These are phyloP conservation scores for Cheumatopsyche charites DNA, from an alignment of 1,140 invertebrate species.

Conservation along the genomic window DNA sequence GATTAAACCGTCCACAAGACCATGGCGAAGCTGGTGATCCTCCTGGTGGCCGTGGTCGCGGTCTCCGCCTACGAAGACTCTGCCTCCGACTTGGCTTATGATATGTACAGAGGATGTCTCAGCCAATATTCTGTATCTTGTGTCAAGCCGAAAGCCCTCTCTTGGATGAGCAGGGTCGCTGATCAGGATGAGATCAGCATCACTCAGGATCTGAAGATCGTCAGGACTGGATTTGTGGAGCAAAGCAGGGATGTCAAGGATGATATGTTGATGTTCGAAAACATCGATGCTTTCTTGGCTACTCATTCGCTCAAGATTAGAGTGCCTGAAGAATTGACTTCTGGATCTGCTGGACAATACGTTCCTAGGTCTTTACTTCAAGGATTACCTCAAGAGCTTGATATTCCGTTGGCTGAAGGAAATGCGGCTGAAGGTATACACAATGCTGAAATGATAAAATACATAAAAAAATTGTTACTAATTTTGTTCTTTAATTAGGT, in stretches of 20 bases:
- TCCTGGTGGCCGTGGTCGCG: conserved; percentile 22
- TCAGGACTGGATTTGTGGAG: conserved; percentile 63
- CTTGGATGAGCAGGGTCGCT: conserved; percentile 71
- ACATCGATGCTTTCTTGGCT: conserved; percentile 68
- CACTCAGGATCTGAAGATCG: conserved; percentile 73
- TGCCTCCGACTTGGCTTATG: conserved; percentile 64
- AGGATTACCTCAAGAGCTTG: conserved; percentile 69
- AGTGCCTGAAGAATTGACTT: conserved; percentile 66
- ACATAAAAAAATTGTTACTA: conserved; percentile 5
- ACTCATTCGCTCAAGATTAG: conserved; percentile 69
- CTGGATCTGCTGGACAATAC: conserved; percentile 62
- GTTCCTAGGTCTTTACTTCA: conserved; percentile 72
- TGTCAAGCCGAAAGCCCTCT: conserved; percentile 75
- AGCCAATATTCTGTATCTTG: conserved; percentile 70
- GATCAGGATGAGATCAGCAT: conserved; percentile 72
- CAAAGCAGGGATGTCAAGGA: conserved; percentile 56
- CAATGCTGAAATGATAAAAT: background rate
- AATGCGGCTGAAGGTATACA: conserved; percentile 64
- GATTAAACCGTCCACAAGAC: conserved; percentile 14
- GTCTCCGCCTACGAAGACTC: conserved; percentile 51
- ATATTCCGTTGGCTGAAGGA: conserved; percentile 70
- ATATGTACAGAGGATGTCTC: conserved; percentile 69
- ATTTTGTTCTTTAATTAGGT: conserved; percentile 56
- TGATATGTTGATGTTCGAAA: conserved; percentile 63
- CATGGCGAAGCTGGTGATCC: conserved; percentile 28